Conservation (phyloP, 92 coral and sea anemone genomes). For the Porites cylindrica region DNA sequence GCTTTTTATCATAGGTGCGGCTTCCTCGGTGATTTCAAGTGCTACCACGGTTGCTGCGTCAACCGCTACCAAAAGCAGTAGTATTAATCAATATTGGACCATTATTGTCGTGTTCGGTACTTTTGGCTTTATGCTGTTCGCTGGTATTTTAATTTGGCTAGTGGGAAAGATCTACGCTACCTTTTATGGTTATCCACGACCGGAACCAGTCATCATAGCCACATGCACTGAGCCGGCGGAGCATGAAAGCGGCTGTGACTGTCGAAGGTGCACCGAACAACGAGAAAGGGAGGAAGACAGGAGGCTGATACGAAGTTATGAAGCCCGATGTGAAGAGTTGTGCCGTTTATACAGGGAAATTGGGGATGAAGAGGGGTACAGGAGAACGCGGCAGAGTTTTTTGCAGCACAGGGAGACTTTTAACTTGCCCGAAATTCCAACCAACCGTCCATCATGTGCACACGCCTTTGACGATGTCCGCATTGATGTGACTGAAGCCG, state of each 20-base stretch:
- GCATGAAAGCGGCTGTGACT: background rate
- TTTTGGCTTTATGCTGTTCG: slow-evolving; percentile 11
- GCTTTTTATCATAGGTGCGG: background rate
- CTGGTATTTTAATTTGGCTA: slow-evolving; percentile 12
- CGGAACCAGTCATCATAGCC: background rate
- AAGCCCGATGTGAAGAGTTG: background rate
- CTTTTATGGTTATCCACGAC: background rate
- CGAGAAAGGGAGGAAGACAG: no score
- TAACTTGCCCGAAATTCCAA: no score
- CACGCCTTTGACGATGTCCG: no score
- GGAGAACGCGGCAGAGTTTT: background rate
- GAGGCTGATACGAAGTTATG: background rate
- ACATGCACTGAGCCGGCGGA: background rate
- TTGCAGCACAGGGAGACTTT: background rate
- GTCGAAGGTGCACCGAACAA: background rate
- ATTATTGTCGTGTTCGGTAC: background rate
- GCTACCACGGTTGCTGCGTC: background rate
- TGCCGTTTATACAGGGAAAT: background rate
- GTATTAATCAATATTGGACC: background rate
- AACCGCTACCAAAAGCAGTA: background rate
- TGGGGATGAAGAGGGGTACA: background rate
- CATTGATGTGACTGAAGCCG: no score
- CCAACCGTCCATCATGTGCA: no score
- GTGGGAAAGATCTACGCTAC: slow-evolving; percentile 14
- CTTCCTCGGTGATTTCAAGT: background rate